Evolutionary conservation across 2,888 invertebrate genomes (phyloP).

Genomic region (Agrochola litura): DNA sequence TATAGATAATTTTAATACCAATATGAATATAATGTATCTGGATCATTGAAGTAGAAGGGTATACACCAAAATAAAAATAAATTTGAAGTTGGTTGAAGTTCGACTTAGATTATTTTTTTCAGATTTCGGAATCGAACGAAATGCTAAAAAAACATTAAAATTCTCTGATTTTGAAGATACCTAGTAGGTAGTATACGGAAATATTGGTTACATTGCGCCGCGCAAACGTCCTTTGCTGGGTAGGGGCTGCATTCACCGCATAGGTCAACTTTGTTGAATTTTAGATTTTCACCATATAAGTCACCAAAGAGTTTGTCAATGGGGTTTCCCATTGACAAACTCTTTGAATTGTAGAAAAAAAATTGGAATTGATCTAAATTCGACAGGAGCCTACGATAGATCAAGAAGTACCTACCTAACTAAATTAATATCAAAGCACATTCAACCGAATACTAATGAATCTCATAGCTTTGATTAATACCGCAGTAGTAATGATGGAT

Average conservation of each 20-base stretch:
- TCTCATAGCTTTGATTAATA: slow-evolving; percentile 77
- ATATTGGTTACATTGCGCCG: neutral
- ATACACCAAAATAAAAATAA: no score
- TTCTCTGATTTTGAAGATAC: neutral
- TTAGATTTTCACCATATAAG: neutral
- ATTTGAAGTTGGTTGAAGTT: neutral
- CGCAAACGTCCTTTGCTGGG: neutral
- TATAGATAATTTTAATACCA: slow-evolving; percentile 19
- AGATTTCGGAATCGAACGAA: neutral
- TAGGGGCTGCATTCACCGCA: neutral
- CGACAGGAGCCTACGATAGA: neutral
- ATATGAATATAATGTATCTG: slow-evolving; percentile 2
- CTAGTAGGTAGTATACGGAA: neutral
- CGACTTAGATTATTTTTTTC: no score
- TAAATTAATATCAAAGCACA: slow-evolving; percentile 1
- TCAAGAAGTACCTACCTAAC: neutral
- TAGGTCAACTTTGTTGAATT: no score
- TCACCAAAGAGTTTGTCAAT: no score
- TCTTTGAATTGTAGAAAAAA: no score
- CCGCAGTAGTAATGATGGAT: slow-evolving; percentile 80
- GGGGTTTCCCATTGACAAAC: no score
- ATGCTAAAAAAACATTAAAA: no score
- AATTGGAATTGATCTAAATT: no score
- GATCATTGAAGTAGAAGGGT: neutral
- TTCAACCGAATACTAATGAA: slow-evolving; percentile 55